phyloP scores from a whole-genome alignment of 2,113 vertebrate genomes.

The Miniopterus natalensis region DNA sequence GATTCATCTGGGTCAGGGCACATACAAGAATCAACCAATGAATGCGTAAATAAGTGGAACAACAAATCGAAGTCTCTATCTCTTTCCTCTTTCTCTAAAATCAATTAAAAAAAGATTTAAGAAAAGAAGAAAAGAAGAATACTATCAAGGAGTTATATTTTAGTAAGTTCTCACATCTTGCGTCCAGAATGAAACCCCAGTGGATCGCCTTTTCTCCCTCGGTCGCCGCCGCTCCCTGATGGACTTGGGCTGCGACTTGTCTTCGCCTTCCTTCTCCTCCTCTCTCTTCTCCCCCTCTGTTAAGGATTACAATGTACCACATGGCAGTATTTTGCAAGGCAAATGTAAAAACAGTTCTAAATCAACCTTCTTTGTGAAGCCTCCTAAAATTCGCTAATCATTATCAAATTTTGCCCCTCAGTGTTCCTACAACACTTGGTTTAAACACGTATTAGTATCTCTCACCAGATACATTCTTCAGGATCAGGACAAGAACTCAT shows the following conservation, averaged over 20 bases:
- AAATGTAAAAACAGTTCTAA: conserved; percentile 32
- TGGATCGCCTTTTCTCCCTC: conserved; percentile 97
- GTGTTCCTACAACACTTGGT: background rate
- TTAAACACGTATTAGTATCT: conserved; percentile 26
- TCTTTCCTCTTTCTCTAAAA: background rate
- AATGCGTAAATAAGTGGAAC: background rate
- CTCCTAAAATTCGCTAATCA: conserved; percentile 34
- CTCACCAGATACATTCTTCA: background rate
- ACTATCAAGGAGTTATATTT: background rate
- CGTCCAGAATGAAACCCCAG: conserved; percentile 96
- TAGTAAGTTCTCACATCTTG: conserved; percentile 91
- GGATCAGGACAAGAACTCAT: conserved; percentile 32
- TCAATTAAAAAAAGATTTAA: background rate
- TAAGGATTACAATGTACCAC: conserved; percentile 72
- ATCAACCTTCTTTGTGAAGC: background rate
- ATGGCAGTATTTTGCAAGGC: conserved; percentile 59
- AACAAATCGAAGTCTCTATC: background rate
- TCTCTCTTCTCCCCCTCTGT: conserved; percentile 94
- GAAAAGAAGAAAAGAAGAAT: background rate
- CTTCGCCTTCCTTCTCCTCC: conserved; percentile 96
- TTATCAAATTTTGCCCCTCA: background rate
- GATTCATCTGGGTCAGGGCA: background rate
- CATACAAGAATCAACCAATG: background rate
- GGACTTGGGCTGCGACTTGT: conserved; percentile 97
- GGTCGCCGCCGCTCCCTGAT: conserved; percentile 97